A percentile compares a stretch with the other conserved stretches of the same genome.
These are phyloP conservation scores for Ahaetulla prasina DNA, from an alignment of 2,113 vertebrate species.

Conservation along the genomic window DNA sequence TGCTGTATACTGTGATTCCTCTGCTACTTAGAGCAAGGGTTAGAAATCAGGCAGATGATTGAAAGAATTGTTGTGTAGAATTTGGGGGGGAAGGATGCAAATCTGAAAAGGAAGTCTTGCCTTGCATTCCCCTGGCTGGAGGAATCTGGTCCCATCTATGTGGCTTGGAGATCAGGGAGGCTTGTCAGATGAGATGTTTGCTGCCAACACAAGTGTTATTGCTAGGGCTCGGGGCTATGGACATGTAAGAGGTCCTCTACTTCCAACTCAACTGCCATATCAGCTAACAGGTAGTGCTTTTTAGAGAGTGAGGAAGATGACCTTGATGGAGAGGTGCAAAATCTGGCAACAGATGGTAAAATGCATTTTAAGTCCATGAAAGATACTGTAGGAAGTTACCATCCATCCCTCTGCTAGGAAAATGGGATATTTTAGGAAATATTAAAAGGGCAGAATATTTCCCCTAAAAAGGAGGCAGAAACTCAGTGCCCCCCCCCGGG, in stretches of 20 bases:
- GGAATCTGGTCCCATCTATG: neutral
- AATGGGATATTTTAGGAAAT: too few relatives aligned
- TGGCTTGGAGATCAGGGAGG: neutral
- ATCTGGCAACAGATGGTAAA: neutral
- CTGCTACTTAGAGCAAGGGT: neutral
- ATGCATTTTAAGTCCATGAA: neutral
- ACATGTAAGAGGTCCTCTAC: neutral
- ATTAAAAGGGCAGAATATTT: too few relatives aligned
- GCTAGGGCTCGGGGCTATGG: neutral
- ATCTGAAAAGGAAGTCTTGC: neutral
- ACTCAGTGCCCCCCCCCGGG: too few relatives aligned
- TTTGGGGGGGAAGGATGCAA: neutral
- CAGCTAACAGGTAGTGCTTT: neutral
- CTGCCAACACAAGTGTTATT: neutral
- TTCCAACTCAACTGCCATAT: neutral
- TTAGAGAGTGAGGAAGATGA: neutral
- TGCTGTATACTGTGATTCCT: neutral
- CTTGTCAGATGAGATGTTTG: neutral
- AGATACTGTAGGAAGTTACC: neutral
- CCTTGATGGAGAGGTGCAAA: neutral
- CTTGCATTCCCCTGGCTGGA: neutral
- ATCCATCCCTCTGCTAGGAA: too few relatives aligned
- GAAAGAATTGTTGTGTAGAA: neutral
- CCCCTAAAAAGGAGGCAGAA: too few relatives aligned
- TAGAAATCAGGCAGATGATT: neutral